phyloP scores from a whole-genome alignment of 2,888 invertebrate species.

The Habrosyne pyritoides region DNA sequence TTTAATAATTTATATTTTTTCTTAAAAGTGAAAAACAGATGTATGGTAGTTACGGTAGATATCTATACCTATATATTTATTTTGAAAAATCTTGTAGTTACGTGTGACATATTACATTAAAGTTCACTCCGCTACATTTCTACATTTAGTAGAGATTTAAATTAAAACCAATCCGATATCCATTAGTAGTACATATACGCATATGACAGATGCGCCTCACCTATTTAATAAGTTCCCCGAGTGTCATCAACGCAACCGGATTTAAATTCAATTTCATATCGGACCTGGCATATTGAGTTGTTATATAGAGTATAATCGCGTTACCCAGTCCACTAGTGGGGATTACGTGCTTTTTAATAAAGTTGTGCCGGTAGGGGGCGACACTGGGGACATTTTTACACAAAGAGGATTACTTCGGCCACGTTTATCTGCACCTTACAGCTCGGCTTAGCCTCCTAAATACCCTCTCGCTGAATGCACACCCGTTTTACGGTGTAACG shows the following conservation, averaged over 20 bases:
- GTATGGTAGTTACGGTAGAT: too few relatives aligned
- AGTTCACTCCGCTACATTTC: conserved; percentile 22
- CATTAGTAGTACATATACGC: not conserved
- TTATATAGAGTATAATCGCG: conserved; percentile 78
- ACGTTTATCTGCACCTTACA: conserved; percentile 83
- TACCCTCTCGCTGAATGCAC: conserved; percentile 68
- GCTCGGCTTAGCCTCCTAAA: conserved; percentile 77
- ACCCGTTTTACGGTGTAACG: conserved; percentile 55
- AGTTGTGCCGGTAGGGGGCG: conserved; percentile 71
- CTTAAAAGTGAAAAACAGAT: too few relatives aligned
- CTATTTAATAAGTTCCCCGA: conserved; percentile 32
- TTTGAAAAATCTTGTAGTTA: too few relatives aligned
- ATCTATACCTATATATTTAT: too few relatives aligned
- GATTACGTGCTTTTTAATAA: conserved; percentile 83
- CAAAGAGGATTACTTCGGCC: conserved; percentile 81
- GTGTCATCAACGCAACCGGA: conserved; percentile 61
- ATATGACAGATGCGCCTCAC: conserved; percentile 34
- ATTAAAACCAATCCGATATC: conserved; percentile 9
- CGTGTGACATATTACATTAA: too few relatives aligned
- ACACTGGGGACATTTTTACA: conserved; percentile 80
- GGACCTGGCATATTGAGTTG: conserved; percentile 73
- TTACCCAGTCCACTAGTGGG: conserved; percentile 80
- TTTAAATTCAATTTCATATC: conserved; percentile 81
- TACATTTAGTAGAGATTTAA: conserved; percentile 17
- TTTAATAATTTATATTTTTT: too few relatives aligned